phyloP scores from a whole-genome alignment of 2,113 vertebrate genomes.

The Dicerorhinus sumatrensis region DNA sequence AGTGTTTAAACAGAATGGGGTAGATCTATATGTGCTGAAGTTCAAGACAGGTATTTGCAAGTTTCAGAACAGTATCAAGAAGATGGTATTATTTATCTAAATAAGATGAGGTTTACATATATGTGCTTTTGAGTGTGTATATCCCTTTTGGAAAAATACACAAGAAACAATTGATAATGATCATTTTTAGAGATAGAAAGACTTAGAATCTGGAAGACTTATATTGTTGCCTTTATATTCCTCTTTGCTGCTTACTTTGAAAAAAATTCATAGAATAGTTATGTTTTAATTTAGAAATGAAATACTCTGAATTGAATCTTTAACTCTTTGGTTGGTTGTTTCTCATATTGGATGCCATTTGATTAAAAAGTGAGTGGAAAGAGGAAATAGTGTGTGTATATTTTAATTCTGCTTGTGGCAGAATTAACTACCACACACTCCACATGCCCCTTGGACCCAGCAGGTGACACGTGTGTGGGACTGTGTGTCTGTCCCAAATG shows the following conservation, averaged over 20 bases:
- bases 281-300: not conserved
- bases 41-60: not conserved
- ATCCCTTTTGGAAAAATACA: conserved; percentile 12
- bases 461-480: not conserved
- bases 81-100: not conserved
- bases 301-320: not conserved
- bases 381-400: not conserved
- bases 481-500: not conserved
- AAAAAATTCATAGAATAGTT: not conserved
- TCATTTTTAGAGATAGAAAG: not conserved
- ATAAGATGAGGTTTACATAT: not conserved
- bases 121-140: not conserved
- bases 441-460: not conserved
- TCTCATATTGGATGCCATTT: not conserved
- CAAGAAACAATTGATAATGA: not conserved
- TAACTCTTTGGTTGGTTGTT: not conserved
- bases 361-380: not conserved
- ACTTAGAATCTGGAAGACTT: not conserved
- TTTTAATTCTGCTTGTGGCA: not conserved
- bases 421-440: not conserved
- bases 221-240: not conserved
- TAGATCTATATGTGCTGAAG: not conserved
- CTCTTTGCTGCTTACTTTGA: not conserved
- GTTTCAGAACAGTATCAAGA: not conserved
- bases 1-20: not conserved